A percentile compares a stretch with the other conserved stretches of the same genome.
These are phyloP conservation scores for Enteromius unitaeniatus DNA, from an alignment of 2,797 vertebrate genomes.

Conservation along the genomic window DNA sequence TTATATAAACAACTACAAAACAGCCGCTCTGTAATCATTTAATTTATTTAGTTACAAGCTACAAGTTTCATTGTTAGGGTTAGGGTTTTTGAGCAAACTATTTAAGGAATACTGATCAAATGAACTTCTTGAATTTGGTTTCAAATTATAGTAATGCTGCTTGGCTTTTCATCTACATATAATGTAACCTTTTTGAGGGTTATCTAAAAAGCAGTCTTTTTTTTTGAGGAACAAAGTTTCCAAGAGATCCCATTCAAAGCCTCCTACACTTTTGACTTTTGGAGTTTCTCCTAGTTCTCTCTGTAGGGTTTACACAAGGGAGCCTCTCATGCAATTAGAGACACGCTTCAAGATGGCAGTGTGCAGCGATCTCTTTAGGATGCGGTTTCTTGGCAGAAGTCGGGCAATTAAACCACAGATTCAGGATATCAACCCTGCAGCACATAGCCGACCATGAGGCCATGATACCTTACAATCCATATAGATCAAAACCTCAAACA, in stretches of 20 bases:
- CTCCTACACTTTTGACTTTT: slow-evolving; percentile 32
- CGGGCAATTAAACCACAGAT: slow-evolving; percentile 49
- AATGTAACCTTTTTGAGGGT: neutral
- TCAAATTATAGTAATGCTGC: neutral
- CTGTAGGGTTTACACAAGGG: slow-evolving; percentile 30
- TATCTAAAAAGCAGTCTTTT: slow-evolving; percentile 13
- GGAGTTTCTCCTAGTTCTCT: slow-evolving; percentile 23
- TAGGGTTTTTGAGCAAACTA: neutral
- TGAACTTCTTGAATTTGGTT: neutral
- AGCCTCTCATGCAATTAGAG: slow-evolving; percentile 32
- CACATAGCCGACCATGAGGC: slow-evolving; percentile 13
- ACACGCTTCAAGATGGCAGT: slow-evolving; percentile 24
- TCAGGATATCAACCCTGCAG: slow-evolving; percentile 12
- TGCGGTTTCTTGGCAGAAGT: slow-evolving; percentile 1
- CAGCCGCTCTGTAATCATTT: neutral
- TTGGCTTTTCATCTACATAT: slow-evolving; percentile 6
- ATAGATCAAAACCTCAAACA: slow-evolving; percentile 67
- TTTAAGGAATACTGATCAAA: neutral
- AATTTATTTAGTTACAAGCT: neutral
- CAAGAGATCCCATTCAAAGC: slow-evolving; percentile 34
- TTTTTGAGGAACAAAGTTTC: neutral
- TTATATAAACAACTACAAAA: neutral
- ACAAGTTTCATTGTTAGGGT: neutral
- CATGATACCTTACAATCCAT: slow-evolving; percentile 38
- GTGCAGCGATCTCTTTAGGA: slow-evolving; percentile 27